Conservation (phyloP, 2,113 vertebrate genomes). For the Grammomys surdaster region DNA sequence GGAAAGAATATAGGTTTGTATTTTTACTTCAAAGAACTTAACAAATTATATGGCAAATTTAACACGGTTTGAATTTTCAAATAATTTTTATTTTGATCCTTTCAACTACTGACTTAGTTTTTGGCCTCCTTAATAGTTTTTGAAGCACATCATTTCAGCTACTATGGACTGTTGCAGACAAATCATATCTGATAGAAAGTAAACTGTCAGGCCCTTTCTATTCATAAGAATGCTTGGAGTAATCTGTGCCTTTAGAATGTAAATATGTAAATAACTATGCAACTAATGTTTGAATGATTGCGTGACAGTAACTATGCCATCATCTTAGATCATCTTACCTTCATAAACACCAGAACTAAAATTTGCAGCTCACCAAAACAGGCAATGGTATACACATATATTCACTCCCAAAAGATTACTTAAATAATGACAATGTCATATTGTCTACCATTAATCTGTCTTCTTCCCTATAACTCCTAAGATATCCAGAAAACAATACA, state of each 20-base stretch:
- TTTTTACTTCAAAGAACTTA: background rate
- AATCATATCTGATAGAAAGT: background rate
- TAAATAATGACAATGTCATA: background rate
- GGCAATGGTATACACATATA: background rate
- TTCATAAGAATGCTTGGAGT: background rate
- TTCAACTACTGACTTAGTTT: background rate
- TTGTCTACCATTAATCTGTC: background rate
- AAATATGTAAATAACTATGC: background rate
- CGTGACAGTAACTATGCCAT: background rate
- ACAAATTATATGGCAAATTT: background rate
- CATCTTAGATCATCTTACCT: background rate
- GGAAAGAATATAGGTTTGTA: background rate
- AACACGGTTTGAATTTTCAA: background rate
- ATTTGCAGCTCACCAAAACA: background rate
- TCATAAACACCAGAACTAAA: background rate
- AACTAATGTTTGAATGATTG: background rate
- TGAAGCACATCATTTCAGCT: background rate
- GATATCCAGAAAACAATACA: background rate
- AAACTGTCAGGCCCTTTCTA: background rate
- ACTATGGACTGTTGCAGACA: background rate
- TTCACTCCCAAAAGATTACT: background rate
- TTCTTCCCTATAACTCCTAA: background rate
- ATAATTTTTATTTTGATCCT: background rate
- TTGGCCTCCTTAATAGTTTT: rapidly evolving
- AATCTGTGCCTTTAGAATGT: background rate